Evolutionary conservation across 92 coral and sea anemone genomes (phyloP), one percentile per base, ranked within the genome.

Genomic region (Pocillopora grandis): DNA sequence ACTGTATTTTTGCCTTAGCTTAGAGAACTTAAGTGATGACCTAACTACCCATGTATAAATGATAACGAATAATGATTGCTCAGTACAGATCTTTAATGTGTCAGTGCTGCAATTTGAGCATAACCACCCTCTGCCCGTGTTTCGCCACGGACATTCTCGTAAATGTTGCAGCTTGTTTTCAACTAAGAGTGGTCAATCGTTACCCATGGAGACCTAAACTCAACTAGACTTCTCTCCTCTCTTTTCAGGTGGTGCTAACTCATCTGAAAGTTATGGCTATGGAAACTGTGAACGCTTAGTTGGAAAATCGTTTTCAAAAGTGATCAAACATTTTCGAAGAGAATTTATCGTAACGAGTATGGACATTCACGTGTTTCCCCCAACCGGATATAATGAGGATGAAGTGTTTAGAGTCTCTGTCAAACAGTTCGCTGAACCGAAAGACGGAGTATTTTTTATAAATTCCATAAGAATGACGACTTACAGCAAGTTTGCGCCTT

Each of bases 401-500:
- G 87, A 84, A 64, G 81, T 84, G 16, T 84, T 74, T 84, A 84
- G 61, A 77, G 63, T 84, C 56, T 76, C 78, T 17, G n/a, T 75
- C 12, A 75, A 75, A 15, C 80, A 75, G 63, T 48, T 57, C 3
- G 62, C 79, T 14, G 20, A 60, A 18, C 87, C 81, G 2, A 69
- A 27, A 9, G 56, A 81, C 65, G 65, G 74, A 18, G 85, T 71
- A 15, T 17, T 58, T 59, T 21, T 84, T 31, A 33, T 61, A 9
- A 64, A 74, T 52, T 84, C 63, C 56, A 66, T 67, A n/a, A 81
- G 87, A 1, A 60, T 75, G 81, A 62, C 87, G 33, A 71, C 55
- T 23, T 95, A 93, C 64, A 91, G 88, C 87, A 85, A 73, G 85
- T 95, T 93, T 88, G 91, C 89, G 66, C 73, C 87, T 80, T 95